Percentiles rank a stretch among this genome's conserved stretches.
phyloP scores from a whole-genome alignment of 1,140 invertebrate genomes.

The Drosophila ficusphila region DNA sequence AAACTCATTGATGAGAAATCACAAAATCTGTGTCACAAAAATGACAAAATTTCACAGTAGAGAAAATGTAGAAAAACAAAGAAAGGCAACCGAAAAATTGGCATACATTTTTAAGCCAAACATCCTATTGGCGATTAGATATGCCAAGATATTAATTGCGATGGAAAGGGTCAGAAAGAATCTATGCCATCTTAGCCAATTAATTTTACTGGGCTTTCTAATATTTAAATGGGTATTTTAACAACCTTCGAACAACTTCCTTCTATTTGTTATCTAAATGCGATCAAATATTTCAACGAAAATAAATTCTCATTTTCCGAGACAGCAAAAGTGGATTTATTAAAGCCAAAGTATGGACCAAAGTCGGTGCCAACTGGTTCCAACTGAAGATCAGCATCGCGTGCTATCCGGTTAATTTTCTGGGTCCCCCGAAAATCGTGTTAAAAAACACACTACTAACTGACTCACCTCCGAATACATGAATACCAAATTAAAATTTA shows the following conservation, averaged over 20 bases:
- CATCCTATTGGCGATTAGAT: conserved; percentile 39
- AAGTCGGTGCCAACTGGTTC: conserved; percentile 42
- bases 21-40: conserved; percentile 25
- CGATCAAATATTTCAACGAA: conserved; percentile 26
- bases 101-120: conserved; percentile 33
- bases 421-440: conserved; percentile 33
- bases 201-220: conserved; percentile 35
- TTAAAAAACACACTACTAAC: conserved; percentile 51
- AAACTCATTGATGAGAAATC: conserved; percentile 6
- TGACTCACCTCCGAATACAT: conserved; percentile 50
- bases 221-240: conserved; percentile 25
- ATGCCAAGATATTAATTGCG: conserved; percentile 15
- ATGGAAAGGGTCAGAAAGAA: conserved; percentile 11
- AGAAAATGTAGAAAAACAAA: conserved; percentile 29
- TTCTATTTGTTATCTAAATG: conserved; percentile 29
- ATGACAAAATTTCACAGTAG: conserved; percentile 22
- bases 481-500: conserved; percentile 55
- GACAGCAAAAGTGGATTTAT: conserved; percentile 14
- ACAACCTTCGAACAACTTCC: conserved; percentile 22
- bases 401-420: conserved; percentile 62
- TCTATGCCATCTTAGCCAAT: conserved; percentile 8
- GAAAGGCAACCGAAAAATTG: conserved; percentile 30
- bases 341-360: not conserved
- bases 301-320: conserved; percentile 20
- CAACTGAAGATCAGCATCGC: conserved; percentile 20